Base-by-base conservation (phyloP, 2,113 vertebrate genomes). In the Mastomys natalensis region DNA sequence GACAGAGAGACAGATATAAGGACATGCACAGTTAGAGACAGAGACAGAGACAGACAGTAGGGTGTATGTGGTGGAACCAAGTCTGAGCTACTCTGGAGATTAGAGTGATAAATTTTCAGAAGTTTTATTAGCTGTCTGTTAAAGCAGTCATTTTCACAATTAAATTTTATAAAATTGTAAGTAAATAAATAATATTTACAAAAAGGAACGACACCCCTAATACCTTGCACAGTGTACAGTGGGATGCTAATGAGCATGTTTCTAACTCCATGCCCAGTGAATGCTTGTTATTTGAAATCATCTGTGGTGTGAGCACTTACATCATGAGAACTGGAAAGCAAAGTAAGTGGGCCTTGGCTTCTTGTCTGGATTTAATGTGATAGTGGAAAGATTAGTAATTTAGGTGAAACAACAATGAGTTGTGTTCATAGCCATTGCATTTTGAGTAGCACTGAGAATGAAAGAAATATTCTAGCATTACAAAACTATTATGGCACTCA, bases 371-470 rank as follows among this genome's bases (percentile, higher is more conserved):
- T 66, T 62, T 62, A 70, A 85, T 73, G 17, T 37, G 53, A 62
- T 91, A 19, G n/a, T 85, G 43, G 90, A 88, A 95, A 74, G 87
- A 64, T 70, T 90, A 81, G 60, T 86, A 89, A 92, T 77, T 40
- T 40, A 66, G 26, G 62, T 88, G 53, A 94, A 94, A 93, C 22
- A 72, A 88, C 82, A 87, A 87, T 53, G 43, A 86, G 12, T 48
- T 93, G 10, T 66, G 58, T 66, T 43, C 64, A 4, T 51, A 80
- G 24, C 29, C 55, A 89, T 62, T 45, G 48, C 4, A 66, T 87
- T 84, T 9, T 94, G 68, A 86, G n/a, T 70, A 94, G 17, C 19
- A 68, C 17, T 70, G 64, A 76, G 82, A 87, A 73, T 85, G 24
- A 31, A 64, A 70, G n/a, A 90, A 81, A 29, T 58, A 72, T 81